Base-by-base conservation (phyloP, 2,888 invertebrate genomes). In the Cataglyphis rosenhaueri region DNA sequence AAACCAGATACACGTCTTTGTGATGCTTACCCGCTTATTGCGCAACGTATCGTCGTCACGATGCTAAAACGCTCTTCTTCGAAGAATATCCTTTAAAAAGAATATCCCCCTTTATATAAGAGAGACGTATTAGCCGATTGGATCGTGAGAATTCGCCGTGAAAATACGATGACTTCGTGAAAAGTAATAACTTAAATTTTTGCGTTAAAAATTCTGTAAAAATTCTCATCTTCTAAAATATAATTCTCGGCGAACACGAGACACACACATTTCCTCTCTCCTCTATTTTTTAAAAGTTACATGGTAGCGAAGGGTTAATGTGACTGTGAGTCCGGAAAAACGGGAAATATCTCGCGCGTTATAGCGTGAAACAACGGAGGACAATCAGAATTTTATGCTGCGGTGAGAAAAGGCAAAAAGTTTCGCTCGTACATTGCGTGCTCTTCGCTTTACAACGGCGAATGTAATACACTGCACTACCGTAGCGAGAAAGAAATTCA, bases 281-380 rank as follows among this genome's bases (percentile, higher is more conserved):
- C 59, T 44, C 41, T 68, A 70, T 61, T 79, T 79, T 79, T 79
- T 79, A 44, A 12, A 18, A 59, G 78, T 79, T 70, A 61, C 78
- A 32, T 32, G 78, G 38, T 12, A 15, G 44, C n/a, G 32, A 79
- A n/a, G 35, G 44, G 68, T 79, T 79, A 79, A 79, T 70, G 78
- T 21, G 35, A 70, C 48, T 59, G 35, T 44, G 76, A 21, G 41
- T 29, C 3, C 78, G 78, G 44, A 61, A 79, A 79, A 79, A 59
- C 78, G 44, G 57, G 1, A 70, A 70, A 48, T 59, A 59, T 59
- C 70, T 79, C 44, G 35, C 35, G 44, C 35, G 44, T 79, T 59
- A 48, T 32, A 55, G 38, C 12, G 70, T 25, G 78, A 59, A 79
- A 70, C 59, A 70, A 48, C 59, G 70, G 32, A n/a, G 29, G 8